Evolutionary conservation across 2,797 vertebrate genomes (phyloP).

Genomic region (Cottoperca gobio): DNA sequence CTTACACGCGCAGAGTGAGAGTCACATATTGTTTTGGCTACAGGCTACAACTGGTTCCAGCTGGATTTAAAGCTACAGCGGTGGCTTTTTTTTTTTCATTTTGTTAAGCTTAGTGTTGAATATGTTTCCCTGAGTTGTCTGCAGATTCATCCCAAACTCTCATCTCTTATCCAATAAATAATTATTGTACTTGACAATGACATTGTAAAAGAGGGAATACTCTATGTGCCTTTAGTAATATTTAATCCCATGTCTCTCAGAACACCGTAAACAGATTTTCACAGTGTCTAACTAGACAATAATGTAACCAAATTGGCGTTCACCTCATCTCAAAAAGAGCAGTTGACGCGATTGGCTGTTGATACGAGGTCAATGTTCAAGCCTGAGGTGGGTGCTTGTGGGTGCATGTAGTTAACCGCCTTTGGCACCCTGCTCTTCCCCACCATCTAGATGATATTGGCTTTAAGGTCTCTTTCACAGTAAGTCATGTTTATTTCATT

Average conservation of each 20-base stretch:
- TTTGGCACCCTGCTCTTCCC: conserved; percentile 47
- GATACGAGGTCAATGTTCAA: conserved; percentile 51
- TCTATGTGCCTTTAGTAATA: background rate
- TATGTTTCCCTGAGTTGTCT: conserved; percentile 35
- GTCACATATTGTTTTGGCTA: conserved; percentile 82
- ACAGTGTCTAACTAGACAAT: conserved; percentile 12
- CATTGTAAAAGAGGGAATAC: background rate
- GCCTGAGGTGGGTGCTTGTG: conserved; percentile 41
- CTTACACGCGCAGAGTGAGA: conserved; percentile 40
- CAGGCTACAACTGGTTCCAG: conserved; percentile 82
- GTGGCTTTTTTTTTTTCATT: conserved; percentile 25
- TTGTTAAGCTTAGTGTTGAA: conserved; percentile 55
- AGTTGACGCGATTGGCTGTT: conserved; percentile 22
- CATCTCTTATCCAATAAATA: conserved; percentile 34
- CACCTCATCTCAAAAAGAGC: conserved; percentile 33
- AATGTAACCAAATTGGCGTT: conserved; percentile 37
- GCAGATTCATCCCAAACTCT: conserved; percentile 31
- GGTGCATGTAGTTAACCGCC: conserved; percentile 51
- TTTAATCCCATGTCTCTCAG: background rate
- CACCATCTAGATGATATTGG: conserved; percentile 59
- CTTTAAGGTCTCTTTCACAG: conserved; percentile 73
- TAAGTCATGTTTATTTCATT: conserved; percentile 83
- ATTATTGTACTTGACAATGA: background rate
- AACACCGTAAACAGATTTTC: conserved; percentile 5
- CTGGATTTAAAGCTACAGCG: conserved; percentile 81